Evolutionary conservation across 2,888 invertebrate genomes (phyloP).

Genomic region (Apocheima hispidaria): DNA sequence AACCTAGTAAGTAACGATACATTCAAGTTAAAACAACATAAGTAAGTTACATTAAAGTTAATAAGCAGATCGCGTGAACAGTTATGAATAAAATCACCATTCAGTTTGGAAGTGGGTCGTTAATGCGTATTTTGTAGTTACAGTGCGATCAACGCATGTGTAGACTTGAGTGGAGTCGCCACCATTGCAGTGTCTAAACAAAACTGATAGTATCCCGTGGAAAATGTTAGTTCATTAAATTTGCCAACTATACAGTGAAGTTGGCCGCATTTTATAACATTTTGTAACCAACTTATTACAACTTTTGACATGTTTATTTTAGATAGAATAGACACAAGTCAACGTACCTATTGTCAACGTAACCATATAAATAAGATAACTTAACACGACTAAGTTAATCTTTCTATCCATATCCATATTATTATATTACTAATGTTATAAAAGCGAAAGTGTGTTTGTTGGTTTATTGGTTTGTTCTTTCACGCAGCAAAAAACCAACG

Average conservation of each 20-base stretch:
- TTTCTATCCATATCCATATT: no score
- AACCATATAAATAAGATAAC: not conserved
- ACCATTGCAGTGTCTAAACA: not conserved
- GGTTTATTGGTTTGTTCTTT: no score
- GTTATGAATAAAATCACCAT: constrained; percentile 58
- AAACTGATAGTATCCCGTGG: not conserved
- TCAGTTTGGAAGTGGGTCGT: constrained; percentile 61
- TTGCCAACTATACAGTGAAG: not conserved
- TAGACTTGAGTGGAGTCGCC: not conserved
- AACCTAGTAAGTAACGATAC: constrained; percentile 19
- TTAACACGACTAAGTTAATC: not conserved
- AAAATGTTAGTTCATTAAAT: not conserved
- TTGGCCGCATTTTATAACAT: constrained; percentile 13
- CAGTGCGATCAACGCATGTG: not conserved
- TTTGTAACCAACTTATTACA: constrained; percentile 29
- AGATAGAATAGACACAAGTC: not conserved
- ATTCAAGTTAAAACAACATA: constrained; percentile 41
- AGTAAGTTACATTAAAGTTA: constrained; percentile 49
- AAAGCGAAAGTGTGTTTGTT: no score
- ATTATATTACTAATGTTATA: no score
- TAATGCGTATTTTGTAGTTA: constrained; percentile 43
- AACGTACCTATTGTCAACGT: not conserved
- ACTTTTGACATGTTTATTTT: constrained; percentile 20
- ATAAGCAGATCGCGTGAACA: constrained; percentile 67
- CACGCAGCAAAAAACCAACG: no score